Evolutionary conservation across 2,797 vertebrate genomes (phyloP), one percentile per base, ranked within the genome.

Genomic region (Ambastaia sidthimunki): DNA sequence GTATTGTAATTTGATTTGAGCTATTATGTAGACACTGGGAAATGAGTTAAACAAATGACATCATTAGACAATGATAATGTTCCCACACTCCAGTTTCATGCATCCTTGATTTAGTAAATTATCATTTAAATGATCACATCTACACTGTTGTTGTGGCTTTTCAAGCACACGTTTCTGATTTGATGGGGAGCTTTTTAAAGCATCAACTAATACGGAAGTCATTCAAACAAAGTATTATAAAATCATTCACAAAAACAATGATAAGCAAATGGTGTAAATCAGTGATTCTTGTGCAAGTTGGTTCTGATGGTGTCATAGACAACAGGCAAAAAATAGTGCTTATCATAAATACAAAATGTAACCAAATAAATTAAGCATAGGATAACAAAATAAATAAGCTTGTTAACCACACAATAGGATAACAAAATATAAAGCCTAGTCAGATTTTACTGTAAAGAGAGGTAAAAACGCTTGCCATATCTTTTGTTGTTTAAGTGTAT

Each of bases 11-110:
- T 82, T 62, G 52, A 80, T 80, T 74, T 66, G 59, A 67, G 66
- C 68, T 82, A 50, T 79, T 65, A 77, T 77, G 82, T 81, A 63
- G 72, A 62, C 73, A 74, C n/a, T 48, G 11, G 18, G 28, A 69
- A 78, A 78, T 63, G 66, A 60, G n/a, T 48, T 25, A 62, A 77
- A 70, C 37, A 62, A 70, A 55, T 66, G 59, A 80, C 75, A 41
- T 83, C 78, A 81, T 81, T 69, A 83, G 78, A 76, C 78, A 50
- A 50, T 11, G 48, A 78, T 69, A 52, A 83, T 70, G 37, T 83
- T 73, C 25, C 68, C 63, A 47, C 73, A n/a, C 63, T 79, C 65
- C 73, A 76, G 70, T 78, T 77, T 82, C 82, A 74, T 44, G 71
- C 75, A 63, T 73, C 66, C 72, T 74, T 41, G 62, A 57, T 71